Percentiles rank a stretch among this genome's conserved stretches.
These are phyloP conservation scores for Todiramphus saurophagus DNA, from an alignment of 2,113 vertebrate genomes.

Conservation along the genomic window DNA sequence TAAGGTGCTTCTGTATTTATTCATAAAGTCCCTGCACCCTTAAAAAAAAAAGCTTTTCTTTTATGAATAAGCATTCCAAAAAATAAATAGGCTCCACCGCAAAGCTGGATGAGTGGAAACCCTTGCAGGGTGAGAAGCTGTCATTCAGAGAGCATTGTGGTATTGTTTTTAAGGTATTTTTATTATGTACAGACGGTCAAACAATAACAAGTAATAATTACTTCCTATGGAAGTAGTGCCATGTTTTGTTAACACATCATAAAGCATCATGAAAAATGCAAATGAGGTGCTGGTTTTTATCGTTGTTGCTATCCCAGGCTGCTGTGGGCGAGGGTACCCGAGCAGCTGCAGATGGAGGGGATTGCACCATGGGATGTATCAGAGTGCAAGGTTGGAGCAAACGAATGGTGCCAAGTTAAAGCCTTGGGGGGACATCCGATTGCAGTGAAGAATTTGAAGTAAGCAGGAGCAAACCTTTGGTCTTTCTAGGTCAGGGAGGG, in stretches of 20 bases:
- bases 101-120: background rate
- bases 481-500: background rate
- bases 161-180: slow-evolving; percentile 55
- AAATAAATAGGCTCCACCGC: background rate
- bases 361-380: background rate
- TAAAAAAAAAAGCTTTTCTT: background rate
- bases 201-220: slow-evolving; percentile 35
- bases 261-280: background rate
- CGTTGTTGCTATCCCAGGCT: background rate
- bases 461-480: background rate
- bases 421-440: background rate
- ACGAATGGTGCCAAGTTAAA: background rate
- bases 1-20: slow-evolving; percentile 65
- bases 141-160: background rate
- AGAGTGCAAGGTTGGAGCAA: background rate
- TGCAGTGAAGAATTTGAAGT: background rate
- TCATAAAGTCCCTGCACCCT: slow-evolving; percentile 46
- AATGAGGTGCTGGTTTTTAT: background rate
- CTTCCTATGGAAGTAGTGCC: background rate
- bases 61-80: slow-evolving; percentile 44
- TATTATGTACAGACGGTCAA: slow-evolving; percentile 42
- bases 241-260: slow-evolving; percentile 30
- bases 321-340: background rate
- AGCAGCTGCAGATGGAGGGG: background rate
- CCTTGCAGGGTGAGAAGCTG: background rate